Evolutionary conservation across 2,113 vertebrate species (phyloP).

Genomic region (Xiphias gladius): DNA sequence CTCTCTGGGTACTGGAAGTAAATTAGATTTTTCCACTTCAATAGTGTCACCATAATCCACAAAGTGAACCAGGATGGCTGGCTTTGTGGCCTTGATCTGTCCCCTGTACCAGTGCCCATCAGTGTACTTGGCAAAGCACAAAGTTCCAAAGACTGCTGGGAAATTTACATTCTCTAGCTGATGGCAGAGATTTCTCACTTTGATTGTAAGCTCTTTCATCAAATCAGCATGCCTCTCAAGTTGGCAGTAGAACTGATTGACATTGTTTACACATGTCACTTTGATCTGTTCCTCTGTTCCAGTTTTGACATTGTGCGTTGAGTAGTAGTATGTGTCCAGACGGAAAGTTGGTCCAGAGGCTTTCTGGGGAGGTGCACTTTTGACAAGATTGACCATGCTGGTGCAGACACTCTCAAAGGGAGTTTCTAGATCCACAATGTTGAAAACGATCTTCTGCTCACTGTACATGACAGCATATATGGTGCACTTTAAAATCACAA

Average conservation of each 20-base stretch:
- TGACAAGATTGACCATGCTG: conserved; percentile 83
- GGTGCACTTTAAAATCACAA: conserved; percentile 88
- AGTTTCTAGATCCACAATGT: conserved; percentile 92
- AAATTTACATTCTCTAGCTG: conserved; percentile 69
- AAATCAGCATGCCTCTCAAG: conserved; percentile 84
- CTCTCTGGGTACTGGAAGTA: conserved; percentile 89
- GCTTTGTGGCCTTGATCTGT: conserved; percentile 80
- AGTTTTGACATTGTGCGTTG: conserved; percentile 89
- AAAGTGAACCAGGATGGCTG: conserved; percentile 87
- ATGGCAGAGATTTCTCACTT: conserved; percentile 80
- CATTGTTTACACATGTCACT: conserved; percentile 86
- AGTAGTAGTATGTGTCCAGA: conserved; percentile 91
- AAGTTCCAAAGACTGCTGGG: conserved; percentile 71
- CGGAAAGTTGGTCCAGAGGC: conserved; percentile 78
- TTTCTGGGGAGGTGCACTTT: conserved; percentile 73
- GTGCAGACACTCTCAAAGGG: conserved; percentile 91
- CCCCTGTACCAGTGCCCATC: conserved; percentile 93
- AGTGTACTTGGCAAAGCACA: conserved; percentile 92
- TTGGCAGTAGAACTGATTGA: conserved; percentile 91
- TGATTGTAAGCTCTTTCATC: conserved; percentile 83
- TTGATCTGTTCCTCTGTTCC: conserved; percentile 90
- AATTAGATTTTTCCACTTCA: conserved; percentile 78
- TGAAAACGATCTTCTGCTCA: conserved; percentile 85
- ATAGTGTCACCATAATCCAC: conserved; percentile 94
- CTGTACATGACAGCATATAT: conserved; percentile 90